Base-by-base conservation (phyloP, 2,888 invertebrate species). In the Chrysomela aeneicollis region DNA sequence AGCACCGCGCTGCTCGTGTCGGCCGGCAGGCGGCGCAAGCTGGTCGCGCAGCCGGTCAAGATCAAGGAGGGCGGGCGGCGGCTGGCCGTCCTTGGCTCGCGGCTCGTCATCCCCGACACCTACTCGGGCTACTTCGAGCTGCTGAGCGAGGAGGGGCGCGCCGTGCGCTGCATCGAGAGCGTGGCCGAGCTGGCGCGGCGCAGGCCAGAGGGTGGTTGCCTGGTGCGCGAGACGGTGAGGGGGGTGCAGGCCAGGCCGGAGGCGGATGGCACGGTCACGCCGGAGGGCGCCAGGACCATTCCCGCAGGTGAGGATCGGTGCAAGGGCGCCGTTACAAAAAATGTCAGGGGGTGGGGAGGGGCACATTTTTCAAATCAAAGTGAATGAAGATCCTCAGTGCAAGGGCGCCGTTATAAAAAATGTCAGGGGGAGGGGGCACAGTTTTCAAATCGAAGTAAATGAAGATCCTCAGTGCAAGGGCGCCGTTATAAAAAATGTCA, bases 91-190 rank as follows among this genome's bases (percentile, higher is more conserved):
- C 89, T 93, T 22, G 90, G 92, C 51, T 92, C 93, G 6, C 88
- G 95, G 78, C 87, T 97, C 69, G 92, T 94, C 58, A 95, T 97
- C 67, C 97, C 97, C 5, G 92, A 95, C 76, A 89, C 92, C 0
- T 97, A 95, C 82, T 87, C 91, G 71, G 97, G 97, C 8, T 97
- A 93, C 84, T 97, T 97, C 82, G 97, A 97, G 82, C 87, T 97
- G 57, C 85, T 97, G 32, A 96, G 95, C 79, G 97, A 97, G 83
- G 96, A 97, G 82, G 97, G 97, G 0, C 86, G 94, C 74, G 93
- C 95, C 21, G 94, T 95, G 8, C 87, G 94, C 69, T 94, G 95
- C 75, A 93, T 97, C 77, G 94, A 95, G 80, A 92, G 92, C 68
- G 95, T 97, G 1, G 85, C 88, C 67, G 95, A 96, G 82, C 84